A percentile compares a stretch with the other conserved stretches of the same genome.
phyloP scores from a whole-genome alignment of 2,113 vertebrate species.

The Polypterus bichir region DNA sequence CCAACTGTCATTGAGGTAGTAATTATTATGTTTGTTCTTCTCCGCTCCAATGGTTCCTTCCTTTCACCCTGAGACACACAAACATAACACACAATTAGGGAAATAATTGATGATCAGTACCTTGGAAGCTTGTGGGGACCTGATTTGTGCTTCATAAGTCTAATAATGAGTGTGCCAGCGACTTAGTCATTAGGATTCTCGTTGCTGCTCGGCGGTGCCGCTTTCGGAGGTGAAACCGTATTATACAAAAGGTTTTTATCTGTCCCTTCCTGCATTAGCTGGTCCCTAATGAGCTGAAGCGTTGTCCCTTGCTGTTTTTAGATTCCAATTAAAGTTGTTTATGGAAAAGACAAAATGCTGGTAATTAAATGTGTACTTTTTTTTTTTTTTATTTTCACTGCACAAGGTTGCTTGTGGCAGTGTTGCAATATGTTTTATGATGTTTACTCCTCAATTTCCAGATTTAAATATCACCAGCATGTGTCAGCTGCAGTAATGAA shows the following conservation, averaged over 20 bases:
- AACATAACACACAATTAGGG: constrained; percentile 64
- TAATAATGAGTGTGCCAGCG: constrained; percentile 53
- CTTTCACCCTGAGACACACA: constrained; percentile 48
- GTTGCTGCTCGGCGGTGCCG: constrained; percentile 31
- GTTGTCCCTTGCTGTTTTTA: constrained; percentile 46
- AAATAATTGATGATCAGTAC: constrained; percentile 62
- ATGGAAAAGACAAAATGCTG: constrained; percentile 43
- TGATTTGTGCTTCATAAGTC: constrained; percentile 46
- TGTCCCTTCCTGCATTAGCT: constrained; percentile 36
- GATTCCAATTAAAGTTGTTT: constrained; percentile 60
- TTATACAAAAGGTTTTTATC: constrained; percentile 46
- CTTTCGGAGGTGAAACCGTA: constrained; percentile 23
- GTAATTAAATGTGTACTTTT: constrained; percentile 43
- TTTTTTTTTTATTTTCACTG: constrained; percentile 41
- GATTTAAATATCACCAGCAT: constrained; percentile 36
- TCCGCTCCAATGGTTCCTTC: constrained; percentile 43
- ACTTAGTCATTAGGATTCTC: constrained; percentile 48
- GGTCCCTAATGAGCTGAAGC: constrained; percentile 46
- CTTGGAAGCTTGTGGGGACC: constrained; percentile 51
- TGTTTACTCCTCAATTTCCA: constrained; percentile 38
- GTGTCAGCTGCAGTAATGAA: constrained; percentile 20
- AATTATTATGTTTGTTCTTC: constrained; percentile 44
- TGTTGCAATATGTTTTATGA: constrained; percentile 39
- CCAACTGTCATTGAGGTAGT: constrained; percentile 43
- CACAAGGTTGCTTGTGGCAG: constrained; percentile 24